Base-by-base conservation (phyloP, 2,113 vertebrate species). In the Ageneiosus marmoratus region DNA sequence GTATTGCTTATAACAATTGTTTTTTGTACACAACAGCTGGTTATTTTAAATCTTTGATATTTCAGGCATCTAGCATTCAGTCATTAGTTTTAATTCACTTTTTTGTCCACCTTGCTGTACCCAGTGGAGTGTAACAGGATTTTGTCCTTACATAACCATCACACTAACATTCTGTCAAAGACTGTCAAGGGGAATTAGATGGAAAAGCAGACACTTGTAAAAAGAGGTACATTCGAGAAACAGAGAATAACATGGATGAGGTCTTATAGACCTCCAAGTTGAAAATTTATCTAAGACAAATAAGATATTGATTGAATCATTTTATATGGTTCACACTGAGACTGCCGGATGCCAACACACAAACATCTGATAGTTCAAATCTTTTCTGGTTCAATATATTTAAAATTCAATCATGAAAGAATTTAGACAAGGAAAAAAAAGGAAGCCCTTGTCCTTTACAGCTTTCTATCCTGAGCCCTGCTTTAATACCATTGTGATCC, bases 351-450 rank as follows among this genome's bases (percentile, higher is more conserved):
- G 67, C 65, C 83, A 70, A 46, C 29, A 58, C 70, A 56, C 62
- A 86, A 72, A 77, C 63, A 85, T 83, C 65, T 63, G 77, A 51
- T 56, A 58, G 69, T 79, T 29, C 48, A 29, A 63, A 70, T 76
- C 32, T 58, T 63, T 55, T 80, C 44, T 60, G 81, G 69, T 18
- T 51, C 63, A 82, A 75, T 83, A 16, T n/a, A 18, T 27, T 13
- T 70, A 41, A 79, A 29, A 79, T 58, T 62, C 27, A 50, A 63
- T 63, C 76, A 55, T 60, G 63, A 72, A 65, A 5, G 22, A 79
- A 72, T 75, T 32, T 56, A 82, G 63, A 37, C 55, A 55, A 32
- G 67, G 46, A 74, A 29, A 6, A 27, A 46, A 24, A 46, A 70
- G 12, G 24, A 48, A 48, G 2, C 6, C 15, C n/a, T 48, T 70